Conservation (phyloP, 1,140 invertebrate genomes). For the Drosophila tropicalis region DNA sequence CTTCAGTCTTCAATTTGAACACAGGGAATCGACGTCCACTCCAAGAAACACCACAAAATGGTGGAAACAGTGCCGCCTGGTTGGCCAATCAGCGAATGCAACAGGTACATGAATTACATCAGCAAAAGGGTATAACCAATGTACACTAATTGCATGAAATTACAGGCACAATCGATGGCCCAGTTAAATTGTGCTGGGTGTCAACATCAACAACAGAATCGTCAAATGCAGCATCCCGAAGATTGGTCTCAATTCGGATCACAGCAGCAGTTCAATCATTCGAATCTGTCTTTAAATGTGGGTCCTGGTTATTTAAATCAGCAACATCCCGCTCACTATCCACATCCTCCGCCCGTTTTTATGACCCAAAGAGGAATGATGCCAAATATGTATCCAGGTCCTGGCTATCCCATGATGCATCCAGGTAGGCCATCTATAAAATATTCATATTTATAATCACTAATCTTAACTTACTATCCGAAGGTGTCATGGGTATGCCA, state of each 20-base stretch:
- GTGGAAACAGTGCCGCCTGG: constrained; percentile 36
- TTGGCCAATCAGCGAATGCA: constrained; percentile 74
- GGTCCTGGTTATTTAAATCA: constrained; percentile 83
- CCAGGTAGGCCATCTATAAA: constrained; percentile 47
- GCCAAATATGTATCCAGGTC: constrained; percentile 76
- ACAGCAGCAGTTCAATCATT: constrained; percentile 86
- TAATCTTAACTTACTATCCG: too few species aligned
- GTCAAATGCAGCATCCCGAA: constrained; percentile 81
- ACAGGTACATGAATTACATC: constrained; percentile 51
- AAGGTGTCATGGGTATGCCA: constrained; percentile 75
- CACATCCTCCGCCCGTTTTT: constrained; percentile 69
- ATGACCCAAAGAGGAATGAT: constrained; percentile 76
- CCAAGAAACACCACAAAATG: constrained; percentile 56
- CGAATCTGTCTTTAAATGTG: constrained; percentile 88
- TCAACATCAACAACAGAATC: constrained; percentile 51
- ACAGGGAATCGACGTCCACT: constrained; percentile 54
- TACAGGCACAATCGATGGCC: constrained; percentile 89
- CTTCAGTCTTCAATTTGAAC: constrained; percentile 85
- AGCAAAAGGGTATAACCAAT: not conserved
- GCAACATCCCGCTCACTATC: constrained; percentile 83
- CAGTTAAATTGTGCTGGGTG: constrained; percentile 85
- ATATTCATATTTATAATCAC: too few species aligned
- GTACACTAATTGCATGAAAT: constrained; percentile 10
- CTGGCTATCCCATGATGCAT: constrained; percentile 75
- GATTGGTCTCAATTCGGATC: constrained; percentile 84